Base-by-base conservation (phyloP, 1,140 invertebrate species). In the Drosophila carrolli region DNA sequence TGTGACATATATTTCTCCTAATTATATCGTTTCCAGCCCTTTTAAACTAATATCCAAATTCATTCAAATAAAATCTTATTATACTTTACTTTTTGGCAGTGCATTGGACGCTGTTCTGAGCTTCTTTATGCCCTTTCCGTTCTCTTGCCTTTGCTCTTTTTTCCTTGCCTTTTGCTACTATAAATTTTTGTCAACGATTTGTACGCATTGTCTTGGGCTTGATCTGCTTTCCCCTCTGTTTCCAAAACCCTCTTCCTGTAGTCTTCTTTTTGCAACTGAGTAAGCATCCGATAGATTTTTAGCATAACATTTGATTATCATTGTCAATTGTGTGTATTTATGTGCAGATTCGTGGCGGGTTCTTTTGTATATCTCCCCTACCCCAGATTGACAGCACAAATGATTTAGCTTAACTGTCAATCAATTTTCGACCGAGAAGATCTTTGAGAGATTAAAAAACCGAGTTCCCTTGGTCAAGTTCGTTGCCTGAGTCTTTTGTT, bases 131-230 rank as follows among this genome's bases (percentile, higher is more conserved):
- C 32, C 44, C 37, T 19, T 40, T 11, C 40, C 32, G 38, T 4
- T 13, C 32, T 35, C 48, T 54, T 19, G 10, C 23, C 13, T 43
- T 35, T 29, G 8, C 27, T 57, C 29, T 44, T 8, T 35, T 44
- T 44, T 53, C 32, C 11, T 44, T 37, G 27, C 10, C 65, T 44
- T 65, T 79, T 77, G 88, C 88, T 90, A 91, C 88, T 83, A 91
- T 90, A 90, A 83, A 84, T 91, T 91, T 91, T 90, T 91, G 88
- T 90, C 83, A 91, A 84, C 88, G 88, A 91, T 91, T 91, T 91
- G 86, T 90, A 91, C 88, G 88, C 88, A 91, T 91, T 90, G 81
- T 90, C 80, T 83, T 66, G 32, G 62, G 47, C 50, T 35, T 53
- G 35, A 61, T 61, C 60, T 63, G 60, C 47, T 43, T 44, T n/a